Base-by-base conservation (phyloP, 2,113 vertebrate genomes). In the Hymenochirus boettgeri region DNA sequence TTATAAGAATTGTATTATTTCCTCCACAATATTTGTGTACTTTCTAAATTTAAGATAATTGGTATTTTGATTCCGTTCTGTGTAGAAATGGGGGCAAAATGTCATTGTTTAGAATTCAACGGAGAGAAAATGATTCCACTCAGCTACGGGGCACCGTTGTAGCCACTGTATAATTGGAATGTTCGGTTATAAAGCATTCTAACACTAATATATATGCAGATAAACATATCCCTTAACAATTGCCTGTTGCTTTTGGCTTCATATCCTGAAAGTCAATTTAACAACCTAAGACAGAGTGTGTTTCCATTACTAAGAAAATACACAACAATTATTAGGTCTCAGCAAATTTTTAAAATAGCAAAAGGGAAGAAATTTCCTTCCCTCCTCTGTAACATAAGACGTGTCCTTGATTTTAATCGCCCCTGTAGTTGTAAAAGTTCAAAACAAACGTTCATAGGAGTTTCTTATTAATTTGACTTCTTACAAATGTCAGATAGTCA, bases 261-360 rank as follows among this genome's bases (percentile, higher is more conserved):
- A 25, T 15, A 51, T 42, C 18, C 31, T 50, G 55, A 50, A 57
- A 23, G 39, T 52, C 46, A 56, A 39, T 66, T 52, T 59, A 59
- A 48, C 21, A 25, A 37, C 46, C 31, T 37, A 51, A 19, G 45
- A 50, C 55, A 58, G 22, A 9, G 55, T 25, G 15, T 66, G 50
- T 66, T 52, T 37, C 33, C 64, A 33, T 52, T 59, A 66, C 55
- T 51, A 66, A 66, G 55, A 66, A 66, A 66, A 67, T 53, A 60
- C 10, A 39, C 12, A 23, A 45, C 17, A 35, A 37, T 67, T 66
- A 66, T 53, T 67, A 53, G 17, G 25, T 23, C 46, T 67, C 65
- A 67, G 47, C 65, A 53, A 18, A 67, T 52, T 53, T 67, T 29
- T 45, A 31, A 60, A 60, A 67, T 67, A 59, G 57, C 47, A 42